These are phyloP conservation scores for Latrodectus geometricus DNA, from an alignment of 1,140 invertebrate genomes.

Conservation along the genomic window DNA sequence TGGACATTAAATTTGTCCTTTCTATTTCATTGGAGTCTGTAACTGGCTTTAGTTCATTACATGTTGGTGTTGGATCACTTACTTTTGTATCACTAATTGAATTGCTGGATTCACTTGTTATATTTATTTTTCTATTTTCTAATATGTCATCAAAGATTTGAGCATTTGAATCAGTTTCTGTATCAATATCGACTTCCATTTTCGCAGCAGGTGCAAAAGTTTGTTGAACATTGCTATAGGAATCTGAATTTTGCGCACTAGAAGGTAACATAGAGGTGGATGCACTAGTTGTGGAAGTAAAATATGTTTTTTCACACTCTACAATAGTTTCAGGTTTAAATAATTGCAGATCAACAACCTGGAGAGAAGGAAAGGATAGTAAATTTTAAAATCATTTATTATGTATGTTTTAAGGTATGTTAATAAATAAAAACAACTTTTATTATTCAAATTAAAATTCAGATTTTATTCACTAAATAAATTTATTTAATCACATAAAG, in stretches of 20 bases:
- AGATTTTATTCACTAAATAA: too few relatives aligned
- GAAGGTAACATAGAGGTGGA: background rate
- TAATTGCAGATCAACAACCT: slow-evolving; percentile 40
- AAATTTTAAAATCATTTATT: background rate
- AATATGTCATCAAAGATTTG: too few relatives aligned
- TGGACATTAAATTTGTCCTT: background rate
- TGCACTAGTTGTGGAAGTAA: background rate
- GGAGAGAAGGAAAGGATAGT: background rate
- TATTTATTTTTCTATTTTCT: too few relatives aligned
- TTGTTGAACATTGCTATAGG: background rate
- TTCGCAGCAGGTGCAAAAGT: background rate
- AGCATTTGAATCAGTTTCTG: background rate
- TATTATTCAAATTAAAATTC: too few relatives aligned
- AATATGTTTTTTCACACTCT: background rate
- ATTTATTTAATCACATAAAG: too few relatives aligned
- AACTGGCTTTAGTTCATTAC: background rate
- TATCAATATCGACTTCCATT: slow-evolving; percentile 3
- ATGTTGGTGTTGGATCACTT: background rate
- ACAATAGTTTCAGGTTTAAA: slow-evolving; percentile 22
- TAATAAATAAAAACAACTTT: too few relatives aligned
- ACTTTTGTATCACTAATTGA: too few relatives aligned
- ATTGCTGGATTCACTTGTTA: too few relatives aligned
- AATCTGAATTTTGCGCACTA: background rate
- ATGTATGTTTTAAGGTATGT: background rate
- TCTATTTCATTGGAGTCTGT: too few relatives aligned